Evolutionary conservation across 2,797 vertebrate genomes (phyloP), one percentile per base, ranked within the genome.

Genomic region (Lepilemur septentrionalis): DNA sequence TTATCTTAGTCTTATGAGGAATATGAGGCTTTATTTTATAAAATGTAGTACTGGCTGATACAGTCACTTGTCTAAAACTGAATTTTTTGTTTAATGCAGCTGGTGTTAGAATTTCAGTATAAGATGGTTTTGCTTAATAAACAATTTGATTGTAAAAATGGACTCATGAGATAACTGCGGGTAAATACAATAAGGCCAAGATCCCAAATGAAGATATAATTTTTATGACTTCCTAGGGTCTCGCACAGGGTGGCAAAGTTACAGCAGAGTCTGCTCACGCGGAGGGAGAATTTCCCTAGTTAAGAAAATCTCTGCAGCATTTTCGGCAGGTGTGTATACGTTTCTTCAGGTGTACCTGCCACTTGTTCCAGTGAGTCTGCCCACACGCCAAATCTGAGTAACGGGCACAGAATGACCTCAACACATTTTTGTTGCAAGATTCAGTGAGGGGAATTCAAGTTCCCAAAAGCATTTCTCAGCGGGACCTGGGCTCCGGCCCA

Each of bases 251-350:
- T 41, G 1, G 30, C 3, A 22, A 22, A 14, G 55, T 48, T 28
- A 12, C 2, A 1, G 2, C 4, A 15, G 13, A 65, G 5, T 70
- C 17, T 14, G 20, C 28, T 79, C 12, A 10, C 8, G 1, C 10
- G 9, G 17, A 14, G n/a, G n/a, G 8, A 61, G 35, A 35, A 23
- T 76, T 85, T 38, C 32, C 10, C 7, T 25, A 38, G 35, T 57
- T 30, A 22, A 38, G 18, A 30, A 17, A 43, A 7, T 2, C n/a
- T 48, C 38, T 32, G 32, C 57, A n/a, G 32, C 23, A 23, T 48
- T 57, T 32, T n/a, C 10, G 25, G 30, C 43, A 50, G 43, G 15
- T 35, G 9, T 13, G 3, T 61, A 30, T 38, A 28, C 25, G 1
- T 28, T 73, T 75, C 13, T 32, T 87, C 55, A 8, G 41, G 18